Base-by-base conservation (phyloP, 2,113 vertebrate species). In the Acinonyx jubatus region DNA sequence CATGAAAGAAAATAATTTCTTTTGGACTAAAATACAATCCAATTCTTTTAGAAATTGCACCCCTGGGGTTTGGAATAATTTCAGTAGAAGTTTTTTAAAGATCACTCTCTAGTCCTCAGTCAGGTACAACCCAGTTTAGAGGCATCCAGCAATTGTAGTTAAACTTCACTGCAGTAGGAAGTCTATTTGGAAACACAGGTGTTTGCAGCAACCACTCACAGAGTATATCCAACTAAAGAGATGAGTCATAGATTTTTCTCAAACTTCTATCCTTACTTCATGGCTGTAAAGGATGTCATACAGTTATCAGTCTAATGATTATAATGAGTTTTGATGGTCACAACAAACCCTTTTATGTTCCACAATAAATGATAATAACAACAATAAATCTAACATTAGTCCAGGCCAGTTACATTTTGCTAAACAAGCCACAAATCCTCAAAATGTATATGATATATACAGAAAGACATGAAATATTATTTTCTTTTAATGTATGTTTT, bases 1-100 rank as follows among this genome's bases (percentile, higher is more conserved):
- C 57, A 57, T 66, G 27, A 94, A 88, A 41, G 13, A 80, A 94
- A 97, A 71, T 63, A 16, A 74, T 85, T 57, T 96, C 5, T 91
- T 76, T 66, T 78, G n/a, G 10, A 88, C 23, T 57, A 21, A 95
- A 96, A 89, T 80, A 81, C 21, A 93, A 78, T 88, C 2, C 19
- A 92, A 11, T 91, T 76, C 71, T 89, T 84, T 78, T 74, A 94
- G 61, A 93, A 84, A 88, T 6, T 41, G 3, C 63, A 36, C 16
- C 31, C 10, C 23, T 76, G 21, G 74, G 7, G 55, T 27, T 65
- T 41, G 27, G n/a, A 80, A 88, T 81, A 80, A 79, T 91, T 96
- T 95, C 69, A 87, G 36, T 69, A 71, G 33, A 36, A 63, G 7
- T 79, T 63, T 81, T 95, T 63, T 74, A 80, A 65, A 88, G 31